Evolutionary conservation across 1,140 invertebrate genomes (phyloP).

Genomic region (Plectrocnemia conspersa): DNA sequence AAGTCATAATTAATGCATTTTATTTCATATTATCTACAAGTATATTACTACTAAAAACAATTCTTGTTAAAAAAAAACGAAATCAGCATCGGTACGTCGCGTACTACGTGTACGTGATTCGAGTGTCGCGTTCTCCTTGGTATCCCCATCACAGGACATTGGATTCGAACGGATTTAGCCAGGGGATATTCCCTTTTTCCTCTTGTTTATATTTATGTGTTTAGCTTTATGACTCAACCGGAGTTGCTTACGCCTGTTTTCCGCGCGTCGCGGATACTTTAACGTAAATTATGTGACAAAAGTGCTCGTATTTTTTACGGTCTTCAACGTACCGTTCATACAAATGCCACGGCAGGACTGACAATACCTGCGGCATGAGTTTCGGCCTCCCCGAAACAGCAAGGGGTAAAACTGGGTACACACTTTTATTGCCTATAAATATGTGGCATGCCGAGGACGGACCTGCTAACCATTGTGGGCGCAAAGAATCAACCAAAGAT

Average conservation of each 20-base stretch:
- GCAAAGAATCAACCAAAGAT: too few species aligned
- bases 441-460: slow-evolving; percentile 15
- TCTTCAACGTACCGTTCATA: slow-evolving; percentile 15
- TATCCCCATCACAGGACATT: slow-evolving; percentile 30
- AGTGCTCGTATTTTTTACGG: slow-evolving; percentile 34
- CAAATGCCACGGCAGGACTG: slow-evolving; percentile 2
- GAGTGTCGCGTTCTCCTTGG: too few species aligned
- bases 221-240: slow-evolving; percentile 35
- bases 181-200: slow-evolving; percentile 31
- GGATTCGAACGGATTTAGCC: slow-evolving; percentile 32
- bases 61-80: too few species aligned
- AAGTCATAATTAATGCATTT: too few species aligned
- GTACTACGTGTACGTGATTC: too few species aligned
- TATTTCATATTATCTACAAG: too few species aligned
- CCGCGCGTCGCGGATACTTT: slow-evolving; percentile 18
- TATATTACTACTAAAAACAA: too few species aligned
- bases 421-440: slow-evolving; percentile 27
- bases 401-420: slow-evolving; percentile 8
- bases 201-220: slow-evolving; percentile 36
- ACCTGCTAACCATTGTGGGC: too few species aligned
- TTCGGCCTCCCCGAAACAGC: not conserved
- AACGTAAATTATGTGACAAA: slow-evolving; percentile 36
- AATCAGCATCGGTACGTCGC: too few species aligned
- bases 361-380: slow-evolving; percentile 6
- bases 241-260: slow-evolving; percentile 31